Base-by-base conservation (phyloP, 2,113 vertebrate species). In the Accipiter virgatus region DNA sequence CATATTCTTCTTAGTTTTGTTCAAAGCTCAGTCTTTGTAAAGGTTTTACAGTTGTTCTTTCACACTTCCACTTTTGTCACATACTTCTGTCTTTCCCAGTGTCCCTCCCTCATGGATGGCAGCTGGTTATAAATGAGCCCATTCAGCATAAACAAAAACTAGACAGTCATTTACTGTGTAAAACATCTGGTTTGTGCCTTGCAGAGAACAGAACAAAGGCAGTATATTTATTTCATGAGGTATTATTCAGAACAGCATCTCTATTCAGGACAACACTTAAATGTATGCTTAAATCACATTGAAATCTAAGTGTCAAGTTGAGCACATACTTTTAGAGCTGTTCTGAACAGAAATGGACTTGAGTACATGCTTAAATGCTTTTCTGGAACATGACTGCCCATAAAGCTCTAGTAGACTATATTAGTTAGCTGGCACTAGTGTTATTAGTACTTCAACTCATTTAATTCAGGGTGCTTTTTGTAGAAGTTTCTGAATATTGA, bases 381-480 rank as follows among this genome's bases (percentile, higher is more conserved):
- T 82, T 68, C 62, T 80, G 95, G 95, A 94, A 47, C 29, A 13
- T 73, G 81, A 63, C 81, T 96, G 94, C 81, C 86, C 70, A 89
- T 70, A 66, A 91, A 94, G 86, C 65, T 32, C 77, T 56, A 40
- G 11, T 10, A 27, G 80, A 48, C 80, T 92, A 3, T 72, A 26
- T 5, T 62, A 58, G 91, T 94, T 42, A 59, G 63, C 72, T 93
- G 89, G 71, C 89, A 62, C 61, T 90, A n/a, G 56, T 74, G 66
- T 16, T 66, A 34, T 85, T 55, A 55, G 91, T 63, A 55, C 86
- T 96, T 68, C 84, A 96, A 78, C 90, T 90, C 89, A 93, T 96
- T 97, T 95, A 50, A 97, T 97, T 95, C 97, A 87, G 90, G 91
- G 17, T 4, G n/a, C 78, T 95, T 83, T 93, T 63, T 94, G 94